Evolutionary conservation across 2,113 vertebrate species (phyloP).

Genomic region (Cervus canadensis): DNA sequence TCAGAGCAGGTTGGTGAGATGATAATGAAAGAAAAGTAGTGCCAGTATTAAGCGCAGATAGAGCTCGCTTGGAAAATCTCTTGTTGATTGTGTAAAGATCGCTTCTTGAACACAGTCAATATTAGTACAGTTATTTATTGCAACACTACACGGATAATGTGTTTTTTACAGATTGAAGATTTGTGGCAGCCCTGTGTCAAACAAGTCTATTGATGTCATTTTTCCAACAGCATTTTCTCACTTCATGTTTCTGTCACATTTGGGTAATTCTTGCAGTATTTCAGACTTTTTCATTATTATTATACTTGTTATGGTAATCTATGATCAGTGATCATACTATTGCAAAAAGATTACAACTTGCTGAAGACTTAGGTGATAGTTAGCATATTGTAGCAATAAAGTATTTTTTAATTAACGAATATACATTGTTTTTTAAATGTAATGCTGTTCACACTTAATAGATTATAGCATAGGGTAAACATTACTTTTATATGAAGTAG

Average conservation of each 20-base stretch:
- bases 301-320: not conserved
- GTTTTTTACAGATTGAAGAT: not conserved
- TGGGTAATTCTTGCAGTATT: not conserved
- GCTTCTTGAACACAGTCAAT: not conserved
- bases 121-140: not conserved
- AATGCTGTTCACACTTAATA: not conserved
- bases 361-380: not conserved
- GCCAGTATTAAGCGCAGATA: not conserved
- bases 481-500: not conserved
- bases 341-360: not conserved
- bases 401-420: not conserved
- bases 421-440: not conserved
- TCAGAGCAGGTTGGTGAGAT: not conserved
- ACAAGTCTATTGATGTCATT: not conserved
- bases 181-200: not conserved
- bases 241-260: not conserved
- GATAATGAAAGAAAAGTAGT: constrained; percentile 19
- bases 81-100: not conserved
- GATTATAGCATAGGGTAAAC: not conserved
- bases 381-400: not conserved
- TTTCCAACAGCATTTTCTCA: not conserved
- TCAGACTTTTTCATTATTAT: not conserved
- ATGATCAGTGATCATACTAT: not conserved
- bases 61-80: not conserved
- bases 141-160: not conserved